Base-by-base conservation (phyloP, 2,797 vertebrate species). In the Coregonus sp. region DNA sequence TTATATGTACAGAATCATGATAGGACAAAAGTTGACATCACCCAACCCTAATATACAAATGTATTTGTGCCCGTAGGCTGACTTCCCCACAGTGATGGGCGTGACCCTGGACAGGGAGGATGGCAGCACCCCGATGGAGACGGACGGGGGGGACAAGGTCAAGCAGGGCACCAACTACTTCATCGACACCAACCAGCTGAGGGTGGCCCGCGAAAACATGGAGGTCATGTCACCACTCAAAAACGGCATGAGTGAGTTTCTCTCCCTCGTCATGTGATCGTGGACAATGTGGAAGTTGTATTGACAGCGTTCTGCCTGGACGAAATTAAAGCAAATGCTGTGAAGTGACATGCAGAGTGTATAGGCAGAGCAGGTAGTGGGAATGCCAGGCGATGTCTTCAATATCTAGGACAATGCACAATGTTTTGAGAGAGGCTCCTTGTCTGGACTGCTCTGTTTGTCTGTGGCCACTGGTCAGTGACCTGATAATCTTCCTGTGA, bases 141-240 rank as follows among this genome's bases (percentile, higher is more conserved):
- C 97, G 0, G 97, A 98, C 37, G 96, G 97, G 0, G 96, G 97
- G 0, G 98, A 99, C 78, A 98, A 99, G 91, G 86, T 92, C 93
- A 99, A 99, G 89, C 96, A 96, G 89, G 96, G 97, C 11, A 97
- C 97, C 0, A 96, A 95, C 5, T 99, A 99, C 84, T 99, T 95
- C 88, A 99, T 99, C 70, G 98, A 99, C 79, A 99, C 97, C 81
- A 99, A 99, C 89, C 96, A 98, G 81, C 92, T 99, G 81, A 94
- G 98, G 76, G 98, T 99, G 72, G 96, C 98, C 5, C 94, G 98
- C 80, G 98, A 99, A 89, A 98, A 93, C 86, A 99, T 98, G 96
- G 98, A 99, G 86, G 97, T 98, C 84, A 97, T 98, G 94, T 99
- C 97, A 75, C 98, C 98, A 0, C 94, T 99, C 40, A 99, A 99